Conservation (phyloP, 2,797 vertebrate species). For the Luscinia megarhynchos region DNA sequence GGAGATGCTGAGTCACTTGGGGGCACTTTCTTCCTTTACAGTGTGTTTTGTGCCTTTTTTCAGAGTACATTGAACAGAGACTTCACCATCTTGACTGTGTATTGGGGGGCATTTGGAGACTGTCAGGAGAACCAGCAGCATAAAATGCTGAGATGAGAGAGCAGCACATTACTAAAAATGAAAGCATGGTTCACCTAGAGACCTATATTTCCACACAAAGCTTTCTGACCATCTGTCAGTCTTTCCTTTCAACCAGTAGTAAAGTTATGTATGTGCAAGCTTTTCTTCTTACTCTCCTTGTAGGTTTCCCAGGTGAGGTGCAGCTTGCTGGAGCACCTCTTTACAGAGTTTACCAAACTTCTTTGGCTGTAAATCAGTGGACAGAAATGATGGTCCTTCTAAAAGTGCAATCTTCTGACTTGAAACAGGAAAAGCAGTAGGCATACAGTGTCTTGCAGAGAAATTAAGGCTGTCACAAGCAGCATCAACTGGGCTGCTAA, state of each 20-base stretch:
- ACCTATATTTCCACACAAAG: background rate
- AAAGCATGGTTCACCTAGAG: background rate
- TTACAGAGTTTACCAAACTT: background rate
- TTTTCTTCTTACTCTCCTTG: background rate
- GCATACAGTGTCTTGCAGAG: background rate
- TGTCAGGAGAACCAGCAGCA: background rate
- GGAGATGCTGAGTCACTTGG: background rate
- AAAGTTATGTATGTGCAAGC: background rate
- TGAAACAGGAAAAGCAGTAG: background rate
- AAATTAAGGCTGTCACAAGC: background rate
- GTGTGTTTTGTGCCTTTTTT: background rate
- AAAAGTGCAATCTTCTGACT: background rate
- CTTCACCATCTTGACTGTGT: background rate
- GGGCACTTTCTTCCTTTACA: background rate
- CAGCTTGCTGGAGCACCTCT: background rate
- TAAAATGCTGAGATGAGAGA: background rate
- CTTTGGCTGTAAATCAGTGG: background rate
- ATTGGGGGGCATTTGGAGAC: background rate
- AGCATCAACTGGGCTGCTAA: background rate
- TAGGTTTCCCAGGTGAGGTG: background rate
- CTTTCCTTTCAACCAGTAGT: background rate
- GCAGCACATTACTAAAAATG: background rate
- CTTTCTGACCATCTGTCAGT: background rate
- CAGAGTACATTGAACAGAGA: background rate
- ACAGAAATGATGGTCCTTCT: background rate